Evolutionary conservation across 2,113 vertebrate species (phyloP), one percentile per base, ranked within the genome.

Genomic region (Camelus bactrianus): DNA sequence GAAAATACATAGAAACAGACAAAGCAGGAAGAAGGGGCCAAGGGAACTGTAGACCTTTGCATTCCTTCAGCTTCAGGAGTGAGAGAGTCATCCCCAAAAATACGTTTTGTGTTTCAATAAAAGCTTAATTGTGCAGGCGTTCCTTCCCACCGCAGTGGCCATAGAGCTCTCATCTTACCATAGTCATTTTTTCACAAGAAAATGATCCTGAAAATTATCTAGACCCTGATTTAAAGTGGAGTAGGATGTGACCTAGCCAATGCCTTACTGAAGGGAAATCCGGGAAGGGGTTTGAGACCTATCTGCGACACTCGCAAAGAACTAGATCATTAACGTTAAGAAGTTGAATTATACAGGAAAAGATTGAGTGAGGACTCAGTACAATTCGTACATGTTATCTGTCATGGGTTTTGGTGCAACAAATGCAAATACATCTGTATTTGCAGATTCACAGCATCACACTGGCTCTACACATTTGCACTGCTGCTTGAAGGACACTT

Each of bases 301-400:
- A 42, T 30, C 22, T 79, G 13, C 7, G 46, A 42, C 32, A 48
- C 6, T 48, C 15, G 4, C 0, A 95, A 35, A 69, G 4, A 20
- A 42, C 8, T 16, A 76, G 11, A 30, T 22, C 8, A 8, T 73
- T 13, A 82, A 54, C 38, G 35, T 8, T 6, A 65, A 79, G 7
- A 38, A 24, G 3, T 35, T 26, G 35, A 79, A 35, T 26, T 72
- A 4, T 20, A 13, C 19, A 9, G 8, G 89, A 52, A 1, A 52
- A 1, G 2, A 6, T 24, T 24, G 15, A 22, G 26, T 32, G 4
- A 0, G 0, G 15, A 50, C 24, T 35, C 17, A 3, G 0, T 52
- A 22, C 3, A 50, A 46, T 14, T 7, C 14, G 7, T 28, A 0
- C 2, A 12, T 77, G 3, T 46, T 26, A 24, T 35, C 77, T 83